Evolutionary conservation across 2,888 invertebrate species (phyloP).

Genomic region (Troilus luridus): DNA sequence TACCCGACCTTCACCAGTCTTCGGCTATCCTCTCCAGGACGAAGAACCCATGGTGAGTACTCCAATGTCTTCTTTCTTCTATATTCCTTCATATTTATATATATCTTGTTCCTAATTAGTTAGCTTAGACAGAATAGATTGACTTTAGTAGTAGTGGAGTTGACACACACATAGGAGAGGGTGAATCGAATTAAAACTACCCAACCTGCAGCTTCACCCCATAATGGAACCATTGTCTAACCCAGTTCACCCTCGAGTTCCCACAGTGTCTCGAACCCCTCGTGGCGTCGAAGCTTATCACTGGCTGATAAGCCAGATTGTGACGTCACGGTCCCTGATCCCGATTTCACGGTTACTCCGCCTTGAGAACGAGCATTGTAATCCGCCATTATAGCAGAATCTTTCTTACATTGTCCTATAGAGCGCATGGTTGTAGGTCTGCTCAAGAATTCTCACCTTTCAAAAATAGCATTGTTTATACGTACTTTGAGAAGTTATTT

Average conservation of each 20-base stretch:
- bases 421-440: neutral
- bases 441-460: neutral
- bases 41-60: neutral
- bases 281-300: neutral
- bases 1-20: neutral
- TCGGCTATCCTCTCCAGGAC: neutral
- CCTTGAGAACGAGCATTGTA: neutral
- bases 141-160: neutral
- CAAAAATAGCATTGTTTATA: too few species aligned
- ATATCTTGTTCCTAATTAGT: neutral
- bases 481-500: too few species aligned
- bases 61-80: neutral
- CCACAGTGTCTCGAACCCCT: neutral
- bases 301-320: neutral
- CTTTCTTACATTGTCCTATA: neutral
- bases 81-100: neutral
- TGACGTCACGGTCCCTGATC: constrained; percentile 31
- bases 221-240: neutral
- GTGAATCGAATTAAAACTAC: neutral
- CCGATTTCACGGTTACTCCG: neutral
- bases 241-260: constrained; percentile 1
- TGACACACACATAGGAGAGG: neutral
- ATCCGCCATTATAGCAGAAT: neutral
- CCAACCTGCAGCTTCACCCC: neutral
- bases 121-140: neutral